These are phyloP conservation scores for Pholis gunnellus DNA, from an alignment of 2,113 vertebrate species.

Conservation along the genomic window DNA sequence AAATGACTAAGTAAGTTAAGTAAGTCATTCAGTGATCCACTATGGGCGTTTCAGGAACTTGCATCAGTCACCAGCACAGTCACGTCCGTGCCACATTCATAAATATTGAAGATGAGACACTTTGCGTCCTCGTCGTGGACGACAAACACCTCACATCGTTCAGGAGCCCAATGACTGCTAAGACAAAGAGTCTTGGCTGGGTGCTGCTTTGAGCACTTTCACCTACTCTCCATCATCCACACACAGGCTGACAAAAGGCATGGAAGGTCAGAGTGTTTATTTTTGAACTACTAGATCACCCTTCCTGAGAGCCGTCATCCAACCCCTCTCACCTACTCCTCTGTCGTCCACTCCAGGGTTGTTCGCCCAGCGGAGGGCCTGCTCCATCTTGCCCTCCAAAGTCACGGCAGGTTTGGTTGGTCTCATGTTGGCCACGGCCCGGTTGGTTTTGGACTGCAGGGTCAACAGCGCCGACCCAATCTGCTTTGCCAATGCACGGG, in stretches of 20 bases:
- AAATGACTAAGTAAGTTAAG: conserved; percentile 16
- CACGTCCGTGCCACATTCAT: conserved; percentile 1
- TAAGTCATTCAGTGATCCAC: conserved; percentile 46
- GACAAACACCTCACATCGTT: conserved; percentile 17
- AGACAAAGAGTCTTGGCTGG: not conserved
- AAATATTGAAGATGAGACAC: conserved; percentile 33
- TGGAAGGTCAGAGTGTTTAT: conserved; percentile 34
- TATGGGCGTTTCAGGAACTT: conserved; percentile 37
- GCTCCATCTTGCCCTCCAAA: conserved; percentile 97
- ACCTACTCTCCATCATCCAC: not conserved
- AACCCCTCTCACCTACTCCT: conserved; percentile 90
- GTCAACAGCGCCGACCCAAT: conserved; percentile 93
- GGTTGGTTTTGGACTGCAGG: conserved; percentile 95
- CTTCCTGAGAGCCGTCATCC: not conserved
- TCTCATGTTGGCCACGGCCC: conserved; percentile 94
- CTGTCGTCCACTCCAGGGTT: conserved; percentile 95
- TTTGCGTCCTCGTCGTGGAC: conserved; percentile 13
- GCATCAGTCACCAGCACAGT: conserved; percentile 24
- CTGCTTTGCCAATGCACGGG: conserved; percentile 93
- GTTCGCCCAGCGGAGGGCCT: conserved; percentile 96
- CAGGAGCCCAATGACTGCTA: conserved; percentile 20
- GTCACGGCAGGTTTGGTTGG: conserved; percentile 96
- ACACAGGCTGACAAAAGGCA: conserved; percentile 2
- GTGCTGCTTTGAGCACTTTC: not conserved
- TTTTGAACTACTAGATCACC: conserved; percentile 34